phyloP scores from a whole-genome alignment of 2,888 invertebrate genomes.

The Limnephilus lunatus region DNA sequence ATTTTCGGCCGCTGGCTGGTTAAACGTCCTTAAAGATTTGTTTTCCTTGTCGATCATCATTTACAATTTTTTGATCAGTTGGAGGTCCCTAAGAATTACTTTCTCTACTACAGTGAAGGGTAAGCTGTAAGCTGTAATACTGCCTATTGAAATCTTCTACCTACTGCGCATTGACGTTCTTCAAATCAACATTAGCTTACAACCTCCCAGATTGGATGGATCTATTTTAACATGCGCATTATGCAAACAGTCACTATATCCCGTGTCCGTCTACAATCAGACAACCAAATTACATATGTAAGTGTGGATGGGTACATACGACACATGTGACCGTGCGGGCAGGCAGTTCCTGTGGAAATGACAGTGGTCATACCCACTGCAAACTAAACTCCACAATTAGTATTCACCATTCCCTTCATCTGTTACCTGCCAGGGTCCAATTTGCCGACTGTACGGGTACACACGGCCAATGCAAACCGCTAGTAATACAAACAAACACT shows the following conservation, averaged over 20 bases:
- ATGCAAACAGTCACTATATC: neutral
- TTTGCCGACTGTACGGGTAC: neutral
- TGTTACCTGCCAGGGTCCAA: slow-evolving; percentile 31
- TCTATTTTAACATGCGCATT: neutral
- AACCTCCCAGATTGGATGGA: neutral
- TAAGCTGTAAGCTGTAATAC: no score
- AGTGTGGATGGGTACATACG: neutral
- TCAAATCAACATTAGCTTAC: neutral
- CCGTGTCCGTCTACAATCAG: neutral
- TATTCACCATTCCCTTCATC: slow-evolving; percentile 42
- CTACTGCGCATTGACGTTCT: neutral
- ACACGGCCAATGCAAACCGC: slow-evolving; percentile 3
- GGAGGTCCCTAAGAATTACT: no score
- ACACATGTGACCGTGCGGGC: neutral
- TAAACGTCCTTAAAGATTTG: no score
- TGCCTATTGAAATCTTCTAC: no score
- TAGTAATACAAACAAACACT: neutral
- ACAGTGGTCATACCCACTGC: slow-evolving; percentile 17
- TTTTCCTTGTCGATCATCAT: no score
- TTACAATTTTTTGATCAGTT: no score
- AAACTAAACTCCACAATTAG: slow-evolving; percentile 39
- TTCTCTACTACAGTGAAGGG: no score
- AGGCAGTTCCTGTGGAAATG: slow-evolving; percentile 6
- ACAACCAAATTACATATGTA: neutral
- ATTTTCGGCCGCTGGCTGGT: no score